Evolutionary conservation across 2,797 vertebrate species (phyloP).

Genomic region (Rhinophrynus dorsalis): DNA sequence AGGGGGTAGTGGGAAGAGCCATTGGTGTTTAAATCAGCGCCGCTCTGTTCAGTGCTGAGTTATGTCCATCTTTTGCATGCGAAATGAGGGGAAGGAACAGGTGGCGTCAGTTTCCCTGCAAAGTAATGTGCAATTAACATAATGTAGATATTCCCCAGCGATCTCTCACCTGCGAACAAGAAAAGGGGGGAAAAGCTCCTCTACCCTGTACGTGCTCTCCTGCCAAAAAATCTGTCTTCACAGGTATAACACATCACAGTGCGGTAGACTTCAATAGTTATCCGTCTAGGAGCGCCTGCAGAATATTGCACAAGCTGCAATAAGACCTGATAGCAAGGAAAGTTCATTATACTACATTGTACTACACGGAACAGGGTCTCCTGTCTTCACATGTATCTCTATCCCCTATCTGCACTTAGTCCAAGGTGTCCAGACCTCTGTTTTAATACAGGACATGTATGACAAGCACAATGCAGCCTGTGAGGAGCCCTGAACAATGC

Average conservation of each 20-base stretch:
- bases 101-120: conserved; percentile 46
- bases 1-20: conserved; percentile 19
- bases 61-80: conserved; percentile 50
- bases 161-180: conserved; percentile 46
- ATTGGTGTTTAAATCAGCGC: conserved; percentile 43
- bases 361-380: too few species aligned
- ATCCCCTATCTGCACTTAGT: too few species aligned
- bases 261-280: too few species aligned
- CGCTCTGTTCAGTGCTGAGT: conserved; percentile 33
- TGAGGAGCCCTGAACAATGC: too few species aligned
- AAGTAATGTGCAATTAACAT: conserved; percentile 51
- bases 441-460: too few species aligned
- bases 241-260: conserved; percentile 23
- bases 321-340: neutral
- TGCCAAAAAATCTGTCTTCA: conserved; percentile 20
- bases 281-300: too few species aligned
- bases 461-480: too few species aligned
- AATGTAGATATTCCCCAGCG: conserved; percentile 48
- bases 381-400: too few species aligned
- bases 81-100: conserved; percentile 48
- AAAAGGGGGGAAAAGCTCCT: conserved; percentile 7
- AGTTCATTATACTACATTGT: too few species aligned
- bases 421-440: too few species aligned
- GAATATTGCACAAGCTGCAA: neutral
- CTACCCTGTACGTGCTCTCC: conserved; percentile 10